Base-by-base conservation (phyloP, 2,888 invertebrate genomes). In the Harpalus rubripes region DNA sequence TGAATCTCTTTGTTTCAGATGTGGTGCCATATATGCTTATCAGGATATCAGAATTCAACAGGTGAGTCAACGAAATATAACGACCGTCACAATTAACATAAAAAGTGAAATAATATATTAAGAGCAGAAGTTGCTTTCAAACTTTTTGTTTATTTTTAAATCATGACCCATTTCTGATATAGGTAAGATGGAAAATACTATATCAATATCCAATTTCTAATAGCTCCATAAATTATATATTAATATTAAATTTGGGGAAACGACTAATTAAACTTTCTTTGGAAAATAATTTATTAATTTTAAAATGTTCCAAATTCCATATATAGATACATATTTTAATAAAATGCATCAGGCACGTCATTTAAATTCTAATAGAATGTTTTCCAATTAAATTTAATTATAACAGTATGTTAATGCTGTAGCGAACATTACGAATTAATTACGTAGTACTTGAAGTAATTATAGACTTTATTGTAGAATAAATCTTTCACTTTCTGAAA, bases 371-470 rank as follows among this genome's bases (percentile, higher is more conserved):
- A 39, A 68, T 39, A n/a, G 68, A 63, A 12, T 22, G 63, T 18
- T 63, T 63, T 63, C 63, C 39, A 68, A 68, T 68, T 68, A 68
- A 68, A 68, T 39, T 68, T 39, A 68, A 68, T 68, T 39, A 68
- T 39, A 63, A 7, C 8, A 63, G 32, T 32, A 32, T 32, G 32
- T 32, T 32, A 32, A 12, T 18, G 63, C 7, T 63, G 22, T 12
- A 26, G 68, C 68, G 6, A 68, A 68, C 68, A 39, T 68, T 32
- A 39, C 39, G n/a, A 39, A 68, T 32, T 68, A 68, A 68, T 68
- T 68, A 68, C 32, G 32, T 39, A 15, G 68, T 68, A 68, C 22
- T 8, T 18, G 12, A 63, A 26, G 63, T 63, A 63, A 68, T 32
- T 68, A 68, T 32, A 39, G 26, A 68, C 12, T n/a, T 39, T 26